Conservation (phyloP, 1,140 invertebrate species). For the Pachypeltis micranthus region DNA sequence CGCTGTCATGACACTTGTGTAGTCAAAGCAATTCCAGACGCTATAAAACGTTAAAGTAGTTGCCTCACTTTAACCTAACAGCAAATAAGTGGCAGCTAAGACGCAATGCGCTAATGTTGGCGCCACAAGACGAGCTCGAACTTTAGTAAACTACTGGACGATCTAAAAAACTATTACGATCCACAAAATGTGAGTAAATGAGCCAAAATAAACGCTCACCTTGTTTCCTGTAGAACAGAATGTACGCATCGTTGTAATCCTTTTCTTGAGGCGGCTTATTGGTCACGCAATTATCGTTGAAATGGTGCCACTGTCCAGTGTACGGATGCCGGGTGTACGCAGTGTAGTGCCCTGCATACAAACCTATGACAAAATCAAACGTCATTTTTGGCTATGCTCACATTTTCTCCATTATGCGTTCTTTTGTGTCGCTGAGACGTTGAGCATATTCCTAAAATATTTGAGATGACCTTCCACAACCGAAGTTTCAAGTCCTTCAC, state of each 20-base stretch:
- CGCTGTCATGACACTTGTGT: no score
- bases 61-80: neutral
- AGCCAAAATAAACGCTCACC: conserved; percentile 30
- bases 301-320: conserved; percentile 52
- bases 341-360: conserved; percentile 57
- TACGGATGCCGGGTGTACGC: conserved; percentile 51
- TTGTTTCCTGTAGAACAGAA: conserved; percentile 54
- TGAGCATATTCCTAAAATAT: neutral
- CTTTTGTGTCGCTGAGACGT: neutral
- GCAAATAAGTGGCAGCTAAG: neutral
- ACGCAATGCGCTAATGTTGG: neutral
- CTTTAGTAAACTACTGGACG: neutral
- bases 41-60: neutral
- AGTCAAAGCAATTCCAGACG: neutral
- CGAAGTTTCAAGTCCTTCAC: neutral
- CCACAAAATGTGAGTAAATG: neutral
- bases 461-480: neutral
- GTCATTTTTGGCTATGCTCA: neutral
- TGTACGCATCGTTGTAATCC: conserved; percentile 53
- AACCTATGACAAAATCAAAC: conserved; percentile 36
- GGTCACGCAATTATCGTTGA: conserved; percentile 51
- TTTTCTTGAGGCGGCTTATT: conserved; percentile 46
- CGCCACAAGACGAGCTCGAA: neutral
- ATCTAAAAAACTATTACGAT: neutral
- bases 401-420: no score